A percentile compares a stretch with the other conserved stretches of the same genome.
phyloP scores from a whole-genome alignment of 1,140 invertebrate species.

The Aphelinus certus region DNA sequence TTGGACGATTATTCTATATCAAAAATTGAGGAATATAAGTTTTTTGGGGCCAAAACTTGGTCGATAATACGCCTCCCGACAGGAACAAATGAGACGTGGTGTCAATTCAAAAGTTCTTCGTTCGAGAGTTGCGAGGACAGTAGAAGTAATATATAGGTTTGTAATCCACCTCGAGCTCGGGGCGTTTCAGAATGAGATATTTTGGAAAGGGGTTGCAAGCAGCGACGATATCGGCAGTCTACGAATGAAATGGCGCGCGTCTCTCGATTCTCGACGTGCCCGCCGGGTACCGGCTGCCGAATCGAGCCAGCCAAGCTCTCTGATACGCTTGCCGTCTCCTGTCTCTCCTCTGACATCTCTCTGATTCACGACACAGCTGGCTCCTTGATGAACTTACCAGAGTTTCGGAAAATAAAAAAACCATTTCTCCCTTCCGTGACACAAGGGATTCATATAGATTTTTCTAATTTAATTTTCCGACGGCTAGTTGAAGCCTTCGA shows the following conservation, averaged over 20 bases:
- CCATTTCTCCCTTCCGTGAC: not conserved
- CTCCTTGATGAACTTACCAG: conserved; percentile 12
- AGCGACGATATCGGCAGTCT: conserved; percentile 65
- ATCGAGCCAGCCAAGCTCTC: conserved; percentile 41
- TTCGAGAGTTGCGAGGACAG: conserved; percentile 52
- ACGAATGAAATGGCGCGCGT: conserved; percentile 64
- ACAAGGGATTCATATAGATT: not conserved
- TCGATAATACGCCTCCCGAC: not conserved
- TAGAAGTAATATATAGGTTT: conserved; percentile 67
- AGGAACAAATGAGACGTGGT: conserved; percentile 39
- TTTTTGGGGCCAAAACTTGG: no score
- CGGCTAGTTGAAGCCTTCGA: no score
- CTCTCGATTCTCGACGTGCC: conserved; percentile 62
- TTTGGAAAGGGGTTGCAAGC: conserved; percentile 57
- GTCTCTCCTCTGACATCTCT: not conserved
- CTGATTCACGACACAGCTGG: not conserved
- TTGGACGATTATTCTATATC: no score
- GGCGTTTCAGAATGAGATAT: conserved; percentile 67
- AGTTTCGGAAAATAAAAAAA: not conserved
- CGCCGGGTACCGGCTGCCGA: conserved; percentile 54
- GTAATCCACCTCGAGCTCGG: conserved; percentile 64
- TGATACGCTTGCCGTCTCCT: not conserved
- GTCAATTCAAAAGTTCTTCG: conserved; percentile 52
- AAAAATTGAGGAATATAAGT: no score
- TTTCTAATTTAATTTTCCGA: no score